Conservation (phyloP, 2,888 invertebrate species). For the Lamellibrachia satsuma region DNA sequence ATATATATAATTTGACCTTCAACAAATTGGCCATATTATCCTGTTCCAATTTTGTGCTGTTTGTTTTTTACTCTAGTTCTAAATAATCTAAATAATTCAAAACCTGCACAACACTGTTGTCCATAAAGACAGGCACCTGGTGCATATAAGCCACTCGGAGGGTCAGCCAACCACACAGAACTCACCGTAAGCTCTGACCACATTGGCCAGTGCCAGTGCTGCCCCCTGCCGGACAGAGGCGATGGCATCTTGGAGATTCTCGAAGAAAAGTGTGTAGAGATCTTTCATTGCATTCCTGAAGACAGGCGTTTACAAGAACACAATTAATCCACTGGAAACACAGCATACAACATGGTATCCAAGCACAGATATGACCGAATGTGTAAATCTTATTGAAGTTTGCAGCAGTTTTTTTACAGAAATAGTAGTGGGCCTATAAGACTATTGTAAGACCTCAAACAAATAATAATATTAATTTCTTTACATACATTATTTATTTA, state of each 20-base stretch:
- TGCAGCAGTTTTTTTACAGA: not conserved
- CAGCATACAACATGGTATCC: not conserved
- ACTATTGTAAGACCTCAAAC: not conserved
- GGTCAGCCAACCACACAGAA: not conserved
- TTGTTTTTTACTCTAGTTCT: not conserved
- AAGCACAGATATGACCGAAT: not conserved
- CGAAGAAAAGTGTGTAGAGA: slow-evolving; percentile 67
- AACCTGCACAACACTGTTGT: not conserved
- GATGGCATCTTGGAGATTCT: slow-evolving; percentile 69
- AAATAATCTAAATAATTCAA: not conserved
- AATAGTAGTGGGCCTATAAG: not conserved
- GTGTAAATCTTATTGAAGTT: not conserved
- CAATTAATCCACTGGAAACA: not conserved
- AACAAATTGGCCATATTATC: too few species aligned
- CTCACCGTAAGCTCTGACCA: slow-evolving; percentile 63
- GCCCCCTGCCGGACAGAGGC: slow-evolving; percentile 71
- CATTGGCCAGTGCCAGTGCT: slow-evolving; percentile 68
- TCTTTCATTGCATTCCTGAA: slow-evolving; percentile 50
- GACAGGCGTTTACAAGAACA: slow-evolving; percentile 47
- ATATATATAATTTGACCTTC: too few species aligned
- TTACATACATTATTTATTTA: not conserved
- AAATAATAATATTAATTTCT: not conserved
- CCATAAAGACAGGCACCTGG: not conserved
- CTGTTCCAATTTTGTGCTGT: too few species aligned
- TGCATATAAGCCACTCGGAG: not conserved